These are phyloP conservation scores for Pteropus alecto DNA, from an alignment of 2,113 vertebrate genomes.

Conservation along the genomic window DNA sequence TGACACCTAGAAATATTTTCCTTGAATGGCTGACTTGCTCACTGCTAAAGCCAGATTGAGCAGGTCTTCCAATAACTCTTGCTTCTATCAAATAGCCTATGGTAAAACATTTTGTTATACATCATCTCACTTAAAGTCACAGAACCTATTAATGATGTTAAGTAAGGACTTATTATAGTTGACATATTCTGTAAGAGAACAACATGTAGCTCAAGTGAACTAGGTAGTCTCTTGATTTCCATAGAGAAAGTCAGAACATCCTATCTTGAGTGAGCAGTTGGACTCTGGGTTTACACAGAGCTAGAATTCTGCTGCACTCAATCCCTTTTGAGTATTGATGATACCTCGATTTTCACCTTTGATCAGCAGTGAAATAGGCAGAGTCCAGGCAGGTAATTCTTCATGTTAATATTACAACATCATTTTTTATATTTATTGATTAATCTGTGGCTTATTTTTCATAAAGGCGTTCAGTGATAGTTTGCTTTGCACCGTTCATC, in stretches of 20 bases:
- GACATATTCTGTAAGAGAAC: constrained; percentile 19
- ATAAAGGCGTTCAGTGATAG: neutral
- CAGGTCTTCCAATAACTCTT: neutral
- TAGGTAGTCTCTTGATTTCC: constrained; percentile 29
- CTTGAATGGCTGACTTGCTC: constrained; percentile 33
- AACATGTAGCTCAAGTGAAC: neutral
- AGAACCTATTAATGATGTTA: neutral
- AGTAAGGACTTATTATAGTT: neutral
- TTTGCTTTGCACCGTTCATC: neutral
- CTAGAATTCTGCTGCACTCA: neutral
- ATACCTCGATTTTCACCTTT: neutral
- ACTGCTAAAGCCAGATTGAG: constrained; percentile 19
- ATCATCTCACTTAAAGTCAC: neutral
- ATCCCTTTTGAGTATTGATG: neutral
- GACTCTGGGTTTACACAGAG: neutral
- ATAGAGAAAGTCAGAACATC: constrained; percentile 1
- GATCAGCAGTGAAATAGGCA: neutral
- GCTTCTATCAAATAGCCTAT: neutral
- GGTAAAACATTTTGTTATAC: neutral
- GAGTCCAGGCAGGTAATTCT: neutral
- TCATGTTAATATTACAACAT: neutral
- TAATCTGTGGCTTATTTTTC: neutral
- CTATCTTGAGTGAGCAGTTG: neutral
- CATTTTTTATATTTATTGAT: neutral
- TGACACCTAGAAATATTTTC: constrained; percentile 27